Evolutionary conservation across 2,888 invertebrate genomes (phyloP).

Genomic region (Cotesia congregata): DNA sequence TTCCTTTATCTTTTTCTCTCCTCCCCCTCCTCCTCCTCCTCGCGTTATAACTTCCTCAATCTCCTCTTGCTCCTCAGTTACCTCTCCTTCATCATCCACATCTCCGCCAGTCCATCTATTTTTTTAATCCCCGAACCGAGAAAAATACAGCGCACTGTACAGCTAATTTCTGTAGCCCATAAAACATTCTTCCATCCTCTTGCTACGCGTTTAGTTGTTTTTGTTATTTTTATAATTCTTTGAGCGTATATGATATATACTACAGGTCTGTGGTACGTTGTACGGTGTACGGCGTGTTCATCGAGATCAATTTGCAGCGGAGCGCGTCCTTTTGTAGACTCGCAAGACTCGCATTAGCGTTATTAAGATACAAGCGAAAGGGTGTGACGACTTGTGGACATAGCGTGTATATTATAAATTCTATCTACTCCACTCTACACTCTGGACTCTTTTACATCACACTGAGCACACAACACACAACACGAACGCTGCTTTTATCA

Average conservation of each 20-base stretch:
- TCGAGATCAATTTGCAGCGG: conserved; percentile 42
- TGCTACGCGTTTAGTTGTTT: conserved; percentile 4
- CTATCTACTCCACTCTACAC: background rate
- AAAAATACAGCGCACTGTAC: conserved; percentile 15
- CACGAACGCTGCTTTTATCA: background rate
- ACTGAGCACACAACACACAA: conserved; percentile 3
- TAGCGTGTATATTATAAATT: background rate
- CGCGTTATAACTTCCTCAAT: conserved; percentile 36
- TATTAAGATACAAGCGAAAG: conserved; percentile 1
- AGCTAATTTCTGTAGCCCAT: conserved; percentile 42
- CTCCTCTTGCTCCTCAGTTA: background rate
- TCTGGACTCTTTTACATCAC: background rate
- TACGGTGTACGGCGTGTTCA: background rate
- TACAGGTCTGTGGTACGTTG: background rate
- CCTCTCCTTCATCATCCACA: conserved; percentile 30
- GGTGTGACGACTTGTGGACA: conserved; percentile 1
- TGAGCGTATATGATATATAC: background rate
- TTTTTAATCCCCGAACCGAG: conserved; percentile 34
- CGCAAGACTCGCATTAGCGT: conserved; percentile 44
- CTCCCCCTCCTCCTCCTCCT: conserved; percentile 40
- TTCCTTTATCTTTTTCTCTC: conserved; percentile 38
- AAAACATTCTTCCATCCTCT: conserved; percentile 39
- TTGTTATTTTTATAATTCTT: conserved; percentile 25
- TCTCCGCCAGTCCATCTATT: conserved; percentile 35
- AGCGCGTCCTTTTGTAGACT: conserved; percentile 31